phyloP scores from a whole-genome alignment of 2,888 invertebrate genomes.

The Halictus ligatus region DNA sequence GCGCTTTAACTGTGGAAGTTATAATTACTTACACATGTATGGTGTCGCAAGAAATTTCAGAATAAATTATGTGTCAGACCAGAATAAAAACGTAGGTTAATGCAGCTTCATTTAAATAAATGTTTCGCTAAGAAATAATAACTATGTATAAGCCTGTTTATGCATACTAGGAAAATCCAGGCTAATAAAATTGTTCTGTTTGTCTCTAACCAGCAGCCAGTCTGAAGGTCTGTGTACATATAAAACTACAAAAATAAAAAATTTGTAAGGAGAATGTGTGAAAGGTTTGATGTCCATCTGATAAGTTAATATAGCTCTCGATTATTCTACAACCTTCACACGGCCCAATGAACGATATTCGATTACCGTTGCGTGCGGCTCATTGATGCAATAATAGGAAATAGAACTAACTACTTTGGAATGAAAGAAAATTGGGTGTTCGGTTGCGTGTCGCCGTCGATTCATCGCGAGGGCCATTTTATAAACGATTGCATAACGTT shows the following conservation, averaged over 20 bases:
- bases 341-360: constrained; percentile 10
- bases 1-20: background rate
- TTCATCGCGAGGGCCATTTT: constrained; percentile 40
- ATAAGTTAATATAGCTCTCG: background rate
- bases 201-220: background rate
- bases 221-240: background rate
- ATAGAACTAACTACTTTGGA: constrained; percentile 51
- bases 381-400: constrained; percentile 51
- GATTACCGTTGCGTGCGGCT: background rate
- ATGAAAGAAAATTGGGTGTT: constrained; percentile 57
- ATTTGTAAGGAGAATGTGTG: background rate
- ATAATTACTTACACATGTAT: background rate
- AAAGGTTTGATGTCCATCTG: background rate
- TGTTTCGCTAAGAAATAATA: background rate
- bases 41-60: too few species aligned
- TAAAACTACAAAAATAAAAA: background rate
- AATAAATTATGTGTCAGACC: background rate
- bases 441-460: constrained; percentile 46
- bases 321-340: constrained; percentile 9
- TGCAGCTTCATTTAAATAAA: background rate
- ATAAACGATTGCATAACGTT: constrained; percentile 43
- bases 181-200: background rate
- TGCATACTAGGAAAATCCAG: background rate
- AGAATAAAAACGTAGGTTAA: background rate
- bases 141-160: background rate